These are phyloP conservation scores for Brenthis hecate DNA, from an alignment of 2,888 invertebrate genomes.

Conservation along the genomic window DNA sequence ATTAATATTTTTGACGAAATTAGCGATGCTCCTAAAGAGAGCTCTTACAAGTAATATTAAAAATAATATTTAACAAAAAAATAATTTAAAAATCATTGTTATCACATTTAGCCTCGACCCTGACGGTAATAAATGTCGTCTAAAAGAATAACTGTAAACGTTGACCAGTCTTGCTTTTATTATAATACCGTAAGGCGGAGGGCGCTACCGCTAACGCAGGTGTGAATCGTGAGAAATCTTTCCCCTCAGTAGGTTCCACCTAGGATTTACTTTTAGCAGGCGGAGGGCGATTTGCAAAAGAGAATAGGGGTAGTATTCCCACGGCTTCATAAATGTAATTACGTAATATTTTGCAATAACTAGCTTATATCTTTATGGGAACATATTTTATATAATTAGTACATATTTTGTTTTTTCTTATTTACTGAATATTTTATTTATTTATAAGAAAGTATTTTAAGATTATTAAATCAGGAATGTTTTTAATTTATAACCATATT, in stretches of 20 bases:
- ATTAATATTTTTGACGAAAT: too few relatives aligned
- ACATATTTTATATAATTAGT: background rate
- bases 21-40: too few relatives aligned
- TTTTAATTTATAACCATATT: too few relatives aligned
- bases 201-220: slow-evolving; percentile 44
- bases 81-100: background rate
- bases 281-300: slow-evolving; percentile 50
- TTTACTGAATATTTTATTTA: too few relatives aligned
- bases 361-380: background rate
- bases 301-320: slow-evolving; percentile 43
- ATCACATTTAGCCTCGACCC: background rate
- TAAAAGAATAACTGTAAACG: slow-evolving; percentile 31
- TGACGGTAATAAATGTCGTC: background rate
- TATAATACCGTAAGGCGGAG: slow-evolving; percentile 41
- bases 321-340: slow-evolving; percentile 34
- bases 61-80: too few relatives aligned
- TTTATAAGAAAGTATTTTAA: too few relatives aligned
- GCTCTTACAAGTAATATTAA: too few relatives aligned
- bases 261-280: slow-evolving; percentile 48
- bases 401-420: too few relatives aligned
- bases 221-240: slow-evolving; percentile 51
- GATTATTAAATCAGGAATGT: too few relatives aligned
- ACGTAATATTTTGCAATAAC: slow-evolving; percentile 7
- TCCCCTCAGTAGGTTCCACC: slow-evolving; percentile 43
- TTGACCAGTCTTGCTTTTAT: slow-evolving; percentile 34